These are phyloP conservation scores for Amiota minor DNA, from an alignment of 2,888 invertebrate genomes.

Conservation along the genomic window DNA sequence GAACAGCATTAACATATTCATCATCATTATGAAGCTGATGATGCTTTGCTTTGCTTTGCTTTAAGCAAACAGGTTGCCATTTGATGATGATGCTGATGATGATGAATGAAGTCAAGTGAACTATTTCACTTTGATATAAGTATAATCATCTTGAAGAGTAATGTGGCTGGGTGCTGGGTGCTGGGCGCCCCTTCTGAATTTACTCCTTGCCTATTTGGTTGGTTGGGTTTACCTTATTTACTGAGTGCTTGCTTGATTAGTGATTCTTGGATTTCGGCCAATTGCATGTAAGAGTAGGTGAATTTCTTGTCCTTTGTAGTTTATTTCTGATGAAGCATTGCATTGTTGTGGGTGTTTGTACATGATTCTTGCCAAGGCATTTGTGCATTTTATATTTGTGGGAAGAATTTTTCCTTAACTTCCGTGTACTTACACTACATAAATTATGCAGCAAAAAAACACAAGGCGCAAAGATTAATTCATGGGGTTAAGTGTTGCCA, in stretches of 20 bases:
- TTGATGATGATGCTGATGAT: not conserved
- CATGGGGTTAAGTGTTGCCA: no score
- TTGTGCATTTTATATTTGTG: not conserved
- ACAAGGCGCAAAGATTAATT: no score
- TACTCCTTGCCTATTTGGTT: not conserved
- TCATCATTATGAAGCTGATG: no score
- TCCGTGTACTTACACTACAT: no score
- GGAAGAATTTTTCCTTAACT: no score
- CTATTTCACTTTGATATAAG: not conserved
- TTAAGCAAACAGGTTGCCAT: conserved; percentile 18
- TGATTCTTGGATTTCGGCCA: conserved; percentile 45
- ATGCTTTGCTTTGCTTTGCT: not conserved
- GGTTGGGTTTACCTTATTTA: conserved; percentile 21
- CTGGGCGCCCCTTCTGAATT: no score
- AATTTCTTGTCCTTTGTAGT: not conserved
- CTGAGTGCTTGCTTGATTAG: conserved; percentile 37
- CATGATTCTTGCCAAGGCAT: not conserved
- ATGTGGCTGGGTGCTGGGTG: no score
- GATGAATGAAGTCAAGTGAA: conserved; percentile 9
- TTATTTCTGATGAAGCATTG: not conserved
- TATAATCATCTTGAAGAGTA: no score
- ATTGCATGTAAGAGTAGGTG: conserved; percentile 32
- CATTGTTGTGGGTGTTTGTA: not conserved
- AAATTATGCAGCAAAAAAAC: no score
- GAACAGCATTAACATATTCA: no score